phyloP scores from a whole-genome alignment of 2,797 vertebrate species.

The Ammospiza maritima region DNA sequence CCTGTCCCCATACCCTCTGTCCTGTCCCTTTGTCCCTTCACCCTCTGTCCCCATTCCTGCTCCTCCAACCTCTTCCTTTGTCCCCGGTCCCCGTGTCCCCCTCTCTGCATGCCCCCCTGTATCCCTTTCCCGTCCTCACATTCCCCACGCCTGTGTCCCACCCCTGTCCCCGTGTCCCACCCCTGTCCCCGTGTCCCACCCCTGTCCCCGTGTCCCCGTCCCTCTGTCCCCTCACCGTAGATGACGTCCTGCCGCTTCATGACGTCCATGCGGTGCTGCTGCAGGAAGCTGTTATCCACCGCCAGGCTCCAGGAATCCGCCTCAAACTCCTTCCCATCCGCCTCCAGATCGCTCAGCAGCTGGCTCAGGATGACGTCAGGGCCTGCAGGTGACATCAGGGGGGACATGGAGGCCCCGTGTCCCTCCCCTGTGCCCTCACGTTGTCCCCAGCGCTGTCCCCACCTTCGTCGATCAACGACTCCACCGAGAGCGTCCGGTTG shows the following conservation, averaged over 20 bases:
- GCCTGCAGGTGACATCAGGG: constrained; percentile 62
- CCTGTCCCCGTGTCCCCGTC: background rate
- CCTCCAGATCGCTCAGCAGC: constrained; percentile 87
- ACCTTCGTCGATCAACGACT: constrained; percentile 90
- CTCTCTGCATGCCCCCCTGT: background rate
- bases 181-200: too few species aligned
- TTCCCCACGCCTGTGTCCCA: too few species aligned
- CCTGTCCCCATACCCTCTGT: background rate
- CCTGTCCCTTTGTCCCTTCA: background rate
- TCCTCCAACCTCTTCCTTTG: background rate
- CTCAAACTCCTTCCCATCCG: constrained; percentile 86
- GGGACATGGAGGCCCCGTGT: fast-evolving
- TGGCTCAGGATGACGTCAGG: constrained; percentile 84
- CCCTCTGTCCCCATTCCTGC: background rate
- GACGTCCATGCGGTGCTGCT: constrained; percentile 88
- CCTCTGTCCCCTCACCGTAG: constrained; percentile 79
- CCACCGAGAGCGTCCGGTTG: constrained; percentile 87
- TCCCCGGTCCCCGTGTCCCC: background rate
- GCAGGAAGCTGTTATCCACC: constrained; percentile 86
- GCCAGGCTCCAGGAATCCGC: constrained; percentile 93
- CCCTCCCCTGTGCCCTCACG: fast-evolving
- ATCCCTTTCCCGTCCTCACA: background rate
- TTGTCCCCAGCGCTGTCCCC: fast-evolving
- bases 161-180: background rate
- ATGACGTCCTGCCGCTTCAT: constrained; percentile 96